These are phyloP conservation scores for Bibio marci DNA, from an alignment of 2,888 invertebrate genomes.

Conservation along the genomic window DNA sequence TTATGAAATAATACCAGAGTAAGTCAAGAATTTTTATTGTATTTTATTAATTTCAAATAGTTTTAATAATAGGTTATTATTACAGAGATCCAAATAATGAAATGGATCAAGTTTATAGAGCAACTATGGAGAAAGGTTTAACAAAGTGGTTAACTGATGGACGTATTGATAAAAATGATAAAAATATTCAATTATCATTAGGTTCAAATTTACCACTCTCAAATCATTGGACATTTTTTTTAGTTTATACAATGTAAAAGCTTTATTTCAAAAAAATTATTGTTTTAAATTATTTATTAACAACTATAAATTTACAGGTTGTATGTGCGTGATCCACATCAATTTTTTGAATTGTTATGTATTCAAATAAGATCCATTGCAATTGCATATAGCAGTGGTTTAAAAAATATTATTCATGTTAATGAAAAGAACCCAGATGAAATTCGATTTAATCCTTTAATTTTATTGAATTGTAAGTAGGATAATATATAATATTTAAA, in stretches of 20 bases:
- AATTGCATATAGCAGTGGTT: constrained; percentile 35
- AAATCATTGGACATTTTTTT: constrained; percentile 9
- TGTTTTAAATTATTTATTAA: background rate
- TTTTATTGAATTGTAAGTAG: constrained; percentile 24
- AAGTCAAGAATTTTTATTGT: background rate
- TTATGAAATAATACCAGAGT: constrained; percentile 9
- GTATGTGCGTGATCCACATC: constrained; percentile 40
- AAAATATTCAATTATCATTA: constrained; percentile 8
- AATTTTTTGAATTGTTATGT: constrained; percentile 45
- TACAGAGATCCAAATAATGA: constrained; percentile 4
- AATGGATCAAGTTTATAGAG: constrained; percentile 7
- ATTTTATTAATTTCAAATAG: background rate
- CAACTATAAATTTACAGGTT: constrained; percentile 21
- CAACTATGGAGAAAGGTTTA: constrained; percentile 4
- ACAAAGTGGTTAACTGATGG: constrained; percentile 10
- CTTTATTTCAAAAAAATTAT: background rate
- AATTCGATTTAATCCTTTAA: constrained; percentile 25
- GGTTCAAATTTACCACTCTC: constrained; percentile 9
- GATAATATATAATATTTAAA: no score
- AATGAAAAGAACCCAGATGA: constrained; percentile 6
- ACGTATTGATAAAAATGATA: constrained; percentile 5
- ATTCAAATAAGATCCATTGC: constrained; percentile 47
- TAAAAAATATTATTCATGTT: constrained; percentile 22
- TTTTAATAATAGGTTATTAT: background rate
- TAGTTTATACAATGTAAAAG: constrained; percentile 8